Evolutionary conservation across 2,797 vertebrate species (phyloP).

Genomic region (Smutsia temminckii): DNA sequence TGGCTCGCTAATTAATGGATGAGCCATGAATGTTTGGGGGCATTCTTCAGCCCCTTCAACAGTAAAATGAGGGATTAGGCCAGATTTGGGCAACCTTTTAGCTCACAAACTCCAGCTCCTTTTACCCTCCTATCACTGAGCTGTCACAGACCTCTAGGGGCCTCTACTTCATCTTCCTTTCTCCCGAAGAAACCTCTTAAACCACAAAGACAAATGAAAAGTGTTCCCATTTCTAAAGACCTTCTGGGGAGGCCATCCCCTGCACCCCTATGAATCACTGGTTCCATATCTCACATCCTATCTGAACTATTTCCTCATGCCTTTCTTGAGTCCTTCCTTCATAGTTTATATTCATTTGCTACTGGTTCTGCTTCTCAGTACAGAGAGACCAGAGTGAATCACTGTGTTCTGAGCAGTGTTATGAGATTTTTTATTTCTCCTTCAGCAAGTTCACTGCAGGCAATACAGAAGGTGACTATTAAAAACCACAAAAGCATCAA

Average conservation of each 20-base stretch:
- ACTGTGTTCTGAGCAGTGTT: not conserved
- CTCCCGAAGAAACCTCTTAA: constrained; percentile 60
- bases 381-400: constrained; percentile 20
- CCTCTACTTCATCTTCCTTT: constrained; percentile 48
- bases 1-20: not conserved
- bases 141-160: not conserved
- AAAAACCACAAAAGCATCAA: constrained; percentile 58
- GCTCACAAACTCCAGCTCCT: constrained; percentile 40
- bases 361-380: constrained; percentile 39
- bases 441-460: constrained; percentile 21
- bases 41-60: not conserved
- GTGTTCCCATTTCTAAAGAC: constrained; percentile 43
- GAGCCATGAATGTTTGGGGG: not conserved
- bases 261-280: not conserved
- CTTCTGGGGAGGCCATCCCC: not conserved
- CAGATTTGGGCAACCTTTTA: not conserved
- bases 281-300: not conserved
- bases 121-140: not conserved
- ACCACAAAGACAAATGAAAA: constrained; percentile 60
- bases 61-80: not conserved
- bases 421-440: constrained; percentile 17
- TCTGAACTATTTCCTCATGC: not conserved
- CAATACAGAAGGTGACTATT: not conserved
- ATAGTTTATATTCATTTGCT: not conserved
- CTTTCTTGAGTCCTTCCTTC: constrained; percentile 7